These are phyloP conservation scores for Crotalus horridus DNA, from an alignment of 2,113 vertebrate species.

Conservation along the genomic window DNA sequence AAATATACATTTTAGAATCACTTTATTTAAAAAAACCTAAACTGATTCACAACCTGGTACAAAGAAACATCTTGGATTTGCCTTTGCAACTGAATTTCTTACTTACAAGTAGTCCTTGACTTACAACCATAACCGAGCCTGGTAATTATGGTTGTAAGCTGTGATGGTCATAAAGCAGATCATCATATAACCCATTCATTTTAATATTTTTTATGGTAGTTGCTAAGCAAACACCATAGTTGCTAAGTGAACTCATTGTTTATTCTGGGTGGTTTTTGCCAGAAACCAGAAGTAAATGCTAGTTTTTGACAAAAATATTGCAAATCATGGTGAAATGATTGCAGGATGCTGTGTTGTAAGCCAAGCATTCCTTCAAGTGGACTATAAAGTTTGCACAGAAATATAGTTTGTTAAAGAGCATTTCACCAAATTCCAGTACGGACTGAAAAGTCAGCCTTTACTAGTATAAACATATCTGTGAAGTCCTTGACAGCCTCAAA, in stretches of 20 bases:
- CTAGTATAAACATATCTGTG: not conserved
- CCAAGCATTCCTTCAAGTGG: not conserved
- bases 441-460: not conserved
- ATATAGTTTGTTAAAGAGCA: not conserved
- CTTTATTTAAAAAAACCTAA: not conserved
- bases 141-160: not conserved
- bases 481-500: not conserved
- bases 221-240: not conserved
- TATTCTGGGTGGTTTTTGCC: not conserved
- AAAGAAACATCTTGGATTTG: not conserved
- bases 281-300: not conserved
- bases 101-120: not conserved
- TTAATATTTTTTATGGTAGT: not conserved
- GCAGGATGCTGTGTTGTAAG: not conserved
- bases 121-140: not conserved
- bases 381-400: not conserved
- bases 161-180: not conserved
- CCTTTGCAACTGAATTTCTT: not conserved
- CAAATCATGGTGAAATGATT: not conserved
- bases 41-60: not conserved
- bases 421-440: not conserved
- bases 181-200: not conserved
- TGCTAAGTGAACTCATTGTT: not conserved
- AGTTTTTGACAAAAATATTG: not conserved
- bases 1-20: not conserved